Base-by-base conservation (phyloP, 2,888 invertebrate genomes). In the Serrognathus titanus region DNA sequence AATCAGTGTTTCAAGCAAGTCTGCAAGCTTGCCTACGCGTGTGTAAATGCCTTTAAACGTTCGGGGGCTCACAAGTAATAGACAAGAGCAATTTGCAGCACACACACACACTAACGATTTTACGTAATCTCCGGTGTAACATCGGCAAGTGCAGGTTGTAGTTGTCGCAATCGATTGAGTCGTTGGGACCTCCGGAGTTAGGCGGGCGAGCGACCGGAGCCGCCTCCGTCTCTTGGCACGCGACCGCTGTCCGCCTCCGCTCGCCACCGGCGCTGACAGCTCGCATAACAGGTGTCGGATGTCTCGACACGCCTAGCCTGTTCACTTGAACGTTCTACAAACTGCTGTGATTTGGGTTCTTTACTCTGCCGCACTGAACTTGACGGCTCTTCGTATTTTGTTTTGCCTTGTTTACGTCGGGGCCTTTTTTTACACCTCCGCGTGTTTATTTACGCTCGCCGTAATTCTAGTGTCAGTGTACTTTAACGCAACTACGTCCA, bases 171-270 rank as follows among this genome's bases (percentile, higher is more conserved):
- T 65, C 64, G 64, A 65, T 65, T 65, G 64, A 65, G 64, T 65
- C 61, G 64, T 63, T 63, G 58, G 60, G 20, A 43, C 16, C 12
- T 20, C 16, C 43, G 43, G 43, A 31, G 24, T 31, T 31, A 31
- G 24, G 24, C 24, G 24, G 24, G 6, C 72, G 72, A 72, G 72
- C 72, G 73, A 73, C 72, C 71, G 72, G 70, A 20, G 13, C 40
- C 49, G 49, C 49, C 40, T 36, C 48, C 51, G 48, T 57, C 66
- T 63, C 66, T 73, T 72, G 73, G 73, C 74, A 73, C 74, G 74
- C 74, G 74, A 73, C 73, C 72, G 72, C 71, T 74, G 74, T 73
- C 73, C 72, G 70, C 72, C 70, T 60, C 68, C 69, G 66, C 62
- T 73, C 72, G 69, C 71, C 70, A 63, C 35, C 41, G 57, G 50